phyloP scores from a whole-genome alignment of 1,140 invertebrate genomes.

The Frieseomelitta varia region DNA sequence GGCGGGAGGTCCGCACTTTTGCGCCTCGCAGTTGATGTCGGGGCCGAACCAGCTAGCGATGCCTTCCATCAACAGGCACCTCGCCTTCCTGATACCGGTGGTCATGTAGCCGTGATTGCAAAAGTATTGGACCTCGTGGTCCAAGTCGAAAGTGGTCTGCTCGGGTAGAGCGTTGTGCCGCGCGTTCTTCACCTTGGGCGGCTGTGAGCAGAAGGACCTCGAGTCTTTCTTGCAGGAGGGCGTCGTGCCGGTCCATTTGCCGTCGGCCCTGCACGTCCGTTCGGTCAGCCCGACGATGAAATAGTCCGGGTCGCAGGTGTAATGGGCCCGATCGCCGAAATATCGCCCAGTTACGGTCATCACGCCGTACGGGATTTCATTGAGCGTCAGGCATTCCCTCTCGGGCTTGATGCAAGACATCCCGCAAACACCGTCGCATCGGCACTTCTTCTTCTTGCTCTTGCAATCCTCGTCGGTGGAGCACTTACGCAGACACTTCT shows the following conservation, averaged over 20 bases:
- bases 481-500: slow-evolving; percentile 96
- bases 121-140: slow-evolving; percentile 93
- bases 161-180: slow-evolving; percentile 92
- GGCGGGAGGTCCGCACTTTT: slow-evolving; percentile 92
- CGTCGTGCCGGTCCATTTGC: slow-evolving; percentile 93
- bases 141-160: slow-evolving; percentile 91
- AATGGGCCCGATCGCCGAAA: slow-evolving; percentile 91
- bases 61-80: slow-evolving; percentile 94
- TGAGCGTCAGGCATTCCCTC: slow-evolving; percentile 90
- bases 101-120: slow-evolving; percentile 95
- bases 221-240: slow-evolving; percentile 95
- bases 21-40: slow-evolving; percentile 96
- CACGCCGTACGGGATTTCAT: slow-evolving; percentile 87
- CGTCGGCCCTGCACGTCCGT: slow-evolving; percentile 94
- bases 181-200: slow-evolving; percentile 93
- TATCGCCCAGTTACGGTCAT: slow-evolving; percentile 88
- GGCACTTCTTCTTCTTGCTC: slow-evolving; percentile 97
- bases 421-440: slow-evolving; percentile 98
- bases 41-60: slow-evolving; percentile 94
- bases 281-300: slow-evolving; percentile 93
- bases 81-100: slow-evolving; percentile 92
- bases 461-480: slow-evolving; percentile 97
- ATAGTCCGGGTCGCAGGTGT: slow-evolving; percentile 93
- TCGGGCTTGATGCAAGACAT: slow-evolving; percentile 98
- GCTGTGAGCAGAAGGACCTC: slow-evolving; percentile 92